Evolutionary conservation across 2,113 vertebrate species (phyloP), one percentile per base, ranked within the genome.

Genomic region (Dicentrarchus labrax): DNA sequence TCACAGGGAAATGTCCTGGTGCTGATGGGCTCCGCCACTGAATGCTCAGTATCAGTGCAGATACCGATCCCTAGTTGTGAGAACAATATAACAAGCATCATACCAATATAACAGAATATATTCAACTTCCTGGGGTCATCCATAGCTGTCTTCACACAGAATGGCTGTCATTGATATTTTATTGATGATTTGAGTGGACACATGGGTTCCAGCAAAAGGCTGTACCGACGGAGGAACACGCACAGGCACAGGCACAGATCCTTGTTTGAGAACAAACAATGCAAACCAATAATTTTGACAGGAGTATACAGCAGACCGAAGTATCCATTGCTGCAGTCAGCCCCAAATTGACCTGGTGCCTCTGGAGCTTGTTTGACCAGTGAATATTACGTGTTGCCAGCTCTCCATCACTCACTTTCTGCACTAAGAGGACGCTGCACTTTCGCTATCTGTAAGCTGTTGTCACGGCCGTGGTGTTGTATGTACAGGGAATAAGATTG

Each of bases 291-390:
- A 80, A 30, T 24, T 74, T 38, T 45, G 22, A 43, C 62, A 41
- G 8, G 3, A 70, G 22, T 2, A n/a, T 22, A 30, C 22, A 15
- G 62, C 74, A 59, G 56, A 71, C 57, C 47, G 62, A 79, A 72
- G 54, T 38, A 74, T 76, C 68, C n/a, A 53, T 66, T 68, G 61
- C 72, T 65, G 68, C 77, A 80, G 57, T 38, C 72, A 45, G 61
- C 70, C 73, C 78, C 48, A 56, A 79, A 68, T 77, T 83, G 71
- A 84, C 85, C 82, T 41, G 47, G 57, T 68, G 71, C 79, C 76
- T 88, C 54, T 83, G 73, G 83, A 88, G 81, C 82, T 80, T 76
- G 76, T 90, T 81, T 90, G 88, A 90, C 83, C 74, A 51, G 53
- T 76, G 79, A 72, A 87, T 78, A 69, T 86, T 79, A 82, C 45